Evolutionary conservation across 2,888 invertebrate species (phyloP), one percentile per base, ranked within the genome.

Genomic region (Cerastis rubricosa): DNA sequence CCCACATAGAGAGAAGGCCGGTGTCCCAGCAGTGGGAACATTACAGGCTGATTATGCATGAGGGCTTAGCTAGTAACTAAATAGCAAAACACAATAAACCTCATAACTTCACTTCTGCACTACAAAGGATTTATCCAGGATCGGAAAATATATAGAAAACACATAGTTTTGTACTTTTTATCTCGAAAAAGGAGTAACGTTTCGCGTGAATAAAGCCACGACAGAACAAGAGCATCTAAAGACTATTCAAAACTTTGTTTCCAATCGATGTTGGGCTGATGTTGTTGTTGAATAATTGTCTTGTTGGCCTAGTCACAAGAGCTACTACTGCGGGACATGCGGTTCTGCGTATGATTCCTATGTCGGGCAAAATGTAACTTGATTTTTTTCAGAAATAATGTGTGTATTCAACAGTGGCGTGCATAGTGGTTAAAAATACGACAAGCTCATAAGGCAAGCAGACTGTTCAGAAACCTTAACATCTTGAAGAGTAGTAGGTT

Each of bases 71-170:
- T 63, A 35, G 11, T 35, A 63, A 22, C 1, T 22, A 40, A 63
- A 59, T 17, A 29, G 29, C 29, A 19, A 35, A 19, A 63, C 22
- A 70, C 43, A 71, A n/a, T n/a, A n/a, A 45, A 29, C 19, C 29
- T 54, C 74, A 40, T 74, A 74, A 64, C 22, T 40, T 22, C 22
- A 14, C 25, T 54, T 11, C n/a, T 51, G 19, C 17, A 74, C 19
- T 81, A 25, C 22, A 64, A 49, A 74, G n/a, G 40, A 29, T 74
- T 74, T 64, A 57, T 74, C 29, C 40, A 25, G 61, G 12, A 49
- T 51, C 63, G 47, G 5, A 61, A 22, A 22, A 51, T 22, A 12
- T 51, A 14, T 17, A n/a, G 22, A 14, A 78, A 6, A n/a, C 8
- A 54, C 35, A 47, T 43, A 49, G 29, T 43, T 54, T 29, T 29